Percentiles rank a stretch among this genome's conserved stretches.
These are phyloP conservation scores for Chymomyza procnemis DNA, from an alignment of 2,888 invertebrate species.

Conservation along the genomic window DNA sequence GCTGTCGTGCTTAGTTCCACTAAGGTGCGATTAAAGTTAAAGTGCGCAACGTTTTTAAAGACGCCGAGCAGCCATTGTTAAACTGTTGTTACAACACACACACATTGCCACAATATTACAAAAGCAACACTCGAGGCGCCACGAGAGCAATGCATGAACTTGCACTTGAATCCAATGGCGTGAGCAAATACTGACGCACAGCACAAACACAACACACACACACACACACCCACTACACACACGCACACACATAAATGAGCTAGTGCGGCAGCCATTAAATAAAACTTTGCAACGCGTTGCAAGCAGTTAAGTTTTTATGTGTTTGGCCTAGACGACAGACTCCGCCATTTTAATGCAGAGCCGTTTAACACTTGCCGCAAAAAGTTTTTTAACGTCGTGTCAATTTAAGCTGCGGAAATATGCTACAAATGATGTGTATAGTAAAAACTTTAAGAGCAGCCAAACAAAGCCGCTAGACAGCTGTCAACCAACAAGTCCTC, in stretches of 20 bases:
- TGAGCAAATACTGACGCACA: slow-evolving; percentile 4
- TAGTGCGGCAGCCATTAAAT: slow-evolving; percentile 13
- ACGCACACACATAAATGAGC: slow-evolving; percentile 8
- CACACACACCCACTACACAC: slow-evolving; percentile 7
- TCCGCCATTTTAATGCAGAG: slow-evolving; percentile 6
- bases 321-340: not conserved
- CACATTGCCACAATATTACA: not conserved
- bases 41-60: not conserved
- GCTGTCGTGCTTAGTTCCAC: too few relatives aligned
- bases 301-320: slow-evolving; percentile 24
- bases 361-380: slow-evolving; percentile 1
- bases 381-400: not conserved
- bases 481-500: not conserved
- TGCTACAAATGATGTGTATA: not conserved
- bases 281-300: not conserved
- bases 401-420: slow-evolving; percentile 2
- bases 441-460: not conserved
- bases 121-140: not conserved
- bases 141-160: slow-evolving; percentile 31
- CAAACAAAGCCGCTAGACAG: not conserved
- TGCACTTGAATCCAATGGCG: slow-evolving; percentile 40
- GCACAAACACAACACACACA: not conserved
- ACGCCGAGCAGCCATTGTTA: not conserved
- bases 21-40: not conserved
- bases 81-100: not conserved